These are phyloP conservation scores for Ammospiza caudacuta DNA, from an alignment of 2,113 vertebrate genomes.

Conservation along the genomic window DNA sequence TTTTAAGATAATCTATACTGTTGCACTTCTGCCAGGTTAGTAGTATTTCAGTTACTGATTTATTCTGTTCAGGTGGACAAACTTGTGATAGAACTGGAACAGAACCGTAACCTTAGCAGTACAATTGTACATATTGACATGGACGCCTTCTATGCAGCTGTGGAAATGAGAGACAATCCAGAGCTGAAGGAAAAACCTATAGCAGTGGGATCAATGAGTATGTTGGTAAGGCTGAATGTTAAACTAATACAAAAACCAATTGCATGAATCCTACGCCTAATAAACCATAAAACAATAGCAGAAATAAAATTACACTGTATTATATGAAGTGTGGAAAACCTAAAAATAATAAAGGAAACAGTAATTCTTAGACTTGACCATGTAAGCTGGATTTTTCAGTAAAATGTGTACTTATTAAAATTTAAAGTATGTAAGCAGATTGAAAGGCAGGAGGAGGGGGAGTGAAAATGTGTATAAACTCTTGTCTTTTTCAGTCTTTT, in stretches of 20 bases:
- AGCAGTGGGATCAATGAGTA: constrained; percentile 94
- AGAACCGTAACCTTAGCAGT: constrained; percentile 82
- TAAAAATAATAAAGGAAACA: not conserved
- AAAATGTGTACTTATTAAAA: not conserved
- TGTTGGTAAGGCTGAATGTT: constrained; percentile 84
- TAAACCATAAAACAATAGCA: not conserved
- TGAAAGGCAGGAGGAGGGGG: not conserved
- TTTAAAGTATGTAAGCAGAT: not conserved
- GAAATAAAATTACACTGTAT: not conserved
- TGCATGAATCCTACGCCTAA: not conserved
- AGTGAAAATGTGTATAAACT: not conserved
- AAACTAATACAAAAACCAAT: not conserved
- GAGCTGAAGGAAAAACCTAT: constrained; percentile 91
- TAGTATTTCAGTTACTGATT: not conserved
- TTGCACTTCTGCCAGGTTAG: not conserved
- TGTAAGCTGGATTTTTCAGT: not conserved
- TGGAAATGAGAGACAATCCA: constrained; percentile 93
- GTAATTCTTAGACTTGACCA: not conserved
- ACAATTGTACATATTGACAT: constrained; percentile 96
- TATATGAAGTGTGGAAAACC: not conserved
- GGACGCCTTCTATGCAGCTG: constrained; percentile 98
- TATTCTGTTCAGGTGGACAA: constrained; percentile 81
- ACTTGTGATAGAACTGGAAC: constrained; percentile 80
- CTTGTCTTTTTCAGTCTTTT: not conserved
- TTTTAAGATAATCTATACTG: not conserved